Base-by-base conservation (phyloP, 2,888 invertebrate species). In the Eurytoma californica region DNA sequence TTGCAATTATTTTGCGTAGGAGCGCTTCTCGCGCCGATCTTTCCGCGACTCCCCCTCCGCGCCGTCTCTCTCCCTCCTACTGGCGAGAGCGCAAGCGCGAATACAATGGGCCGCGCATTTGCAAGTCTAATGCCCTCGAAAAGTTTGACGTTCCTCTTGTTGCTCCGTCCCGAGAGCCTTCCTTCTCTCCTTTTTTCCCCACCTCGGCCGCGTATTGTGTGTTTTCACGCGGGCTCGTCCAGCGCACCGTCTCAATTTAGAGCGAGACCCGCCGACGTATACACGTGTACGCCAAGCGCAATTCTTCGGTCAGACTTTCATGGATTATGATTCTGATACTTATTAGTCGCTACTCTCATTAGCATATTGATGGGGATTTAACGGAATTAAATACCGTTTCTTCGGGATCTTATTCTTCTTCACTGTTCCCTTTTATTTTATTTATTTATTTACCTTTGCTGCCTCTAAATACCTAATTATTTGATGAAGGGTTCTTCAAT, bases 1-100 rank as follows among this genome's bases (percentile, higher is more conserved):
- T 86, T 86, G 87, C 88, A 86, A 88, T 88, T 88, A 87, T 88
- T 87, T 87, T 86, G 85, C 86, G 87, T 86, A 85, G 84, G 84
- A 84, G 84, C 83, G 83, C 83, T 82, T 57, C 20, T 68, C 68
- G 49, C 60, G 68, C 18, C 65, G 77, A 77, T 77, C 80, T 80
- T 77, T 80, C 51, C 75, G 72, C 75, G 72, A 28, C 49, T 20
- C 55, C 58, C 47, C 28, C 60, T 39, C 70, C 47, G 28, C n/a
- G 47, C n/a, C 39, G 30, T 30, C 13, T 39, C 39, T 16, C 20
- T 57, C 67, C 51, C 55, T 12, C 49, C n/a, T 20, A 20, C 53
- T 2, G 16, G n/a, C 14, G 16, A 30, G 47, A 53, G 2, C 49
- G 67, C 18, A 30, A 49, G 49, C 61, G 75, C 24, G 72, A 80